Percentiles rank a stretch among this genome's conserved stretches.
Conservation (phyloP, 1,140 invertebrate species). For the Aphelinus atriplicis region DNA sequence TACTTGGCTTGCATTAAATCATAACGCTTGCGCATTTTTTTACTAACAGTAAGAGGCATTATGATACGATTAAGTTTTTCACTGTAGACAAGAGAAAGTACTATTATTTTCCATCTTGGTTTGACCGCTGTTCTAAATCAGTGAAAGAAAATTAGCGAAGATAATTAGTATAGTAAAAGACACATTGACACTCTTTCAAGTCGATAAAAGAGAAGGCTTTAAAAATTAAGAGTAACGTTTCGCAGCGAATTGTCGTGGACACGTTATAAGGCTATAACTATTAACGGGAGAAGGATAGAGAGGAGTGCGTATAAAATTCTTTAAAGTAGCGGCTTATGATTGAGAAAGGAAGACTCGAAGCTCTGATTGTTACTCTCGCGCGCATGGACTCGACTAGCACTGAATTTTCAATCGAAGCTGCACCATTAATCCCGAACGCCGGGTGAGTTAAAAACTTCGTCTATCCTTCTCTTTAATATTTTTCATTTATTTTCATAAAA, state of each 20-base stretch:
- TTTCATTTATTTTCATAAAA: background rate
- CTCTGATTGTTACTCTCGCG: constrained; percentile 29
- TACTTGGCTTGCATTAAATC: constrained; percentile 13
- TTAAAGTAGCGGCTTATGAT: constrained; percentile 42
- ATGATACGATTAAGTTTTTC: constrained; percentile 18
- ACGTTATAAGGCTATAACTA: constrained; percentile 23
- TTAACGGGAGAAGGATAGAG: constrained; percentile 65
- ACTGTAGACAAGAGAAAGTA: constrained; percentile 11
- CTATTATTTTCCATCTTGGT: background rate
- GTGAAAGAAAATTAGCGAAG: too few species aligned
- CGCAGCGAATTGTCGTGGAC: constrained; percentile 30
- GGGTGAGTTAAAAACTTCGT: constrained; percentile 62
- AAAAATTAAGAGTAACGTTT: constrained; percentile 41
- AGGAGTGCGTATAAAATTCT: constrained; percentile 41
- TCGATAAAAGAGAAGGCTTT: constrained; percentile 23
- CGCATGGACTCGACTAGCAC: constrained; percentile 17
- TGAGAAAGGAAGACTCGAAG: constrained; percentile 41
- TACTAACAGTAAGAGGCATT: constrained; percentile 30
- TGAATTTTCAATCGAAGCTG: constrained; percentile 12
- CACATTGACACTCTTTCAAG: background rate
- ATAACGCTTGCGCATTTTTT: constrained; percentile 29
- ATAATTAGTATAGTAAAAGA: background rate
- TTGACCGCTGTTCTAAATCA: background rate
- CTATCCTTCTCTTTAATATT: constrained; percentile 64
- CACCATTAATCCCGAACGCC: constrained; percentile 29